phyloP scores from a whole-genome alignment of 2,797 vertebrate genomes.

The Acipenser ruthenus region DNA sequence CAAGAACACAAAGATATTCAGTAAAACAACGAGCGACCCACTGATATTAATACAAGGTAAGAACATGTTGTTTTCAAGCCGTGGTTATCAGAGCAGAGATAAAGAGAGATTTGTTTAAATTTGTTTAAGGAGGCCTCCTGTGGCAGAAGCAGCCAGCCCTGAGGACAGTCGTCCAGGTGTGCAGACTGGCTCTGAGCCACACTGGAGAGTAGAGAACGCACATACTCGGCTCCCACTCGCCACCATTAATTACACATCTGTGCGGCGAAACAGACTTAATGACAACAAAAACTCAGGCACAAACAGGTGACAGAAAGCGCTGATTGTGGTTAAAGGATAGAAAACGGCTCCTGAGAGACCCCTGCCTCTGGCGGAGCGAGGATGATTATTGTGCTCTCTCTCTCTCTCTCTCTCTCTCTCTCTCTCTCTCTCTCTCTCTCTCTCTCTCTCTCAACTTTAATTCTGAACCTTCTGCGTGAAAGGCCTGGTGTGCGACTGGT shows the following conservation, averaged over 20 bases:
- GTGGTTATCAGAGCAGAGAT: too few relatives aligned
- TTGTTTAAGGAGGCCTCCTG: not conserved
- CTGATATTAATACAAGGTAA: too few relatives aligned
- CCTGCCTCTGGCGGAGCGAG: constrained; percentile 4
- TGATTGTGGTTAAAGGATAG: constrained; percentile 57
- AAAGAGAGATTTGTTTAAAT: too few relatives aligned
- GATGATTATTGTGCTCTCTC: constrained; percentile 27
- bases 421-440: constrained; percentile 3
- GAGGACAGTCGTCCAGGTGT: constrained; percentile 6
- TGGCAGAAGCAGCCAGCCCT: not conserved
- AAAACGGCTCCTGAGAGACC: constrained; percentile 39
- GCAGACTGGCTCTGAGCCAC: constrained; percentile 37
- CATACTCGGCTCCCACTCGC: constrained; percentile 38
- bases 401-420: constrained; percentile 10
- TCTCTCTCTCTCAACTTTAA: not conserved
- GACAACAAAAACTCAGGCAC: constrained; percentile 46
- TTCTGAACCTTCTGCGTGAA: constrained; percentile 5
- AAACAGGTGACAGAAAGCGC: constrained; percentile 64
- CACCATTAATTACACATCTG: constrained; percentile 60
- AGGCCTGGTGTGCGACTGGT: constrained; percentile 23
- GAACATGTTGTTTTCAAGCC: too few relatives aligned
- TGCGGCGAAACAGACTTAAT: constrained; percentile 50
- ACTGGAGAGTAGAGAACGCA: constrained; percentile 43
- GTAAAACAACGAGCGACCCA: too few relatives aligned
- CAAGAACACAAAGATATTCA: too few relatives aligned